phyloP scores from a whole-genome alignment of 2,113 vertebrate species.

The Coracopsis vasa region DNA sequence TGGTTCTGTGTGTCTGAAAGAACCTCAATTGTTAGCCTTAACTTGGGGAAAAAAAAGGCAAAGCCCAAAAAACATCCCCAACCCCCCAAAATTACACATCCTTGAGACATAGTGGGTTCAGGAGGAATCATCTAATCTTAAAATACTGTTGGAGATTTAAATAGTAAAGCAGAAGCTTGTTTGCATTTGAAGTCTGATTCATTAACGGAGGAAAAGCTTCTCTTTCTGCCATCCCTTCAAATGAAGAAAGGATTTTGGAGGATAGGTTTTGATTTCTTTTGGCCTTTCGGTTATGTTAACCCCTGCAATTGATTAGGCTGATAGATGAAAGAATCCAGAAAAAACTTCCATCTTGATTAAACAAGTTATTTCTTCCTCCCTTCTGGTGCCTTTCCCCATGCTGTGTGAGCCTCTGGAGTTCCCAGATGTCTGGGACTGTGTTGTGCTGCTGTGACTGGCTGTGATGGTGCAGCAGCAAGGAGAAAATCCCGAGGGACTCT shows the following conservation, averaged over 20 bases:
- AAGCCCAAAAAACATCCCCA: neutral
- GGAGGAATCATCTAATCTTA: neutral
- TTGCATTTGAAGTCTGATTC: neutral
- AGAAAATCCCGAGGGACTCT: neutral
- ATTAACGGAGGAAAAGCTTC: neutral
- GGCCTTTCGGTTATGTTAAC: neutral
- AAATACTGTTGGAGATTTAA: neutral
- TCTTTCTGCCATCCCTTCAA: neutral
- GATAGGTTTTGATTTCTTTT: neutral
- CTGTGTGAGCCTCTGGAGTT: neutral
- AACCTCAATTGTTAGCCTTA: neutral
- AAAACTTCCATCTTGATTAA: neutral
- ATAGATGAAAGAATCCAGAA: neutral
- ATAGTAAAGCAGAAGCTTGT: neutral
- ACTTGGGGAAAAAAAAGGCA: neutral
- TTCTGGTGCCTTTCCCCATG: neutral
- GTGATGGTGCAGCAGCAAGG: neutral
- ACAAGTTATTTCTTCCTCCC: neutral
- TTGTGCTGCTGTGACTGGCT: neutral
- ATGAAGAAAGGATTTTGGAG: neutral
- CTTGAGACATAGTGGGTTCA: rapidly evolving
- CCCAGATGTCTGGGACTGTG: neutral
- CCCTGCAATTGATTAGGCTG: neutral
- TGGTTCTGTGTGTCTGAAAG: neutral
- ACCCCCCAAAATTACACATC: neutral